Evolutionary conservation across 2,113 vertebrate genomes (phyloP).

Genomic region (Halcyon malimbica): DNA sequence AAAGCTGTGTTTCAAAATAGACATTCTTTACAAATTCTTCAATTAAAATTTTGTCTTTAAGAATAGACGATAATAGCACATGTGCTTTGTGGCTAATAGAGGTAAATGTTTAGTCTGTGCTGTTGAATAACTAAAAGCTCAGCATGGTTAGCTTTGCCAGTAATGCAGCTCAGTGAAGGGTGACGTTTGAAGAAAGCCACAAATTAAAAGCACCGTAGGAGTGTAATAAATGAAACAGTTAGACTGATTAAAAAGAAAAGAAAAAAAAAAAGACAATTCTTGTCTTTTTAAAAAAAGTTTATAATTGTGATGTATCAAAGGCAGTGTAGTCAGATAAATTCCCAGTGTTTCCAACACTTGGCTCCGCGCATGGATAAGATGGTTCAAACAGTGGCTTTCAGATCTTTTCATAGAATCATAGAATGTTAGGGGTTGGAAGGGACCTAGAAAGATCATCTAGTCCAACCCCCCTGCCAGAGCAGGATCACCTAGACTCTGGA

Average conservation of each 20-base stretch:
- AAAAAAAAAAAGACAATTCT: neutral
- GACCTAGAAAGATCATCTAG: too few species aligned
- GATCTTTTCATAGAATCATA: neutral
- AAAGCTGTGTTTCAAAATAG: conserved; percentile 67
- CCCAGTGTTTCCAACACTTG: neutral
- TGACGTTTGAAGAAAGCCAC: conserved; percentile 10
- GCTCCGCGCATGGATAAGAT: neutral
- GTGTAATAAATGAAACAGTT: conserved; percentile 3
- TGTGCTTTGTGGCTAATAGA: conserved; percentile 28
- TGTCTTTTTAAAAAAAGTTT: neutral
- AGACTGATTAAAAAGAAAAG: neutral
- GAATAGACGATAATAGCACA: neutral
- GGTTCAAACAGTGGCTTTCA: neutral
- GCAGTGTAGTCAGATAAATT: neutral
- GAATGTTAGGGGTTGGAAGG: too few species aligned
- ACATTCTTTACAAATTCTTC: conserved; percentile 69
- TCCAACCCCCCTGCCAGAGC: too few species aligned
- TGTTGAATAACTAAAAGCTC: conserved; percentile 7
- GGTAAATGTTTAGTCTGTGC: conserved; percentile 33
- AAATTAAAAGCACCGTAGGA: neutral
- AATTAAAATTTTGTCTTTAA: conserved; percentile 47
- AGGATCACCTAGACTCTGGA: neutral
- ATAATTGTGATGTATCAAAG: neutral
- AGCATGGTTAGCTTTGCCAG: neutral
- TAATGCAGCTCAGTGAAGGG: neutral